A percentile compares a stretch with the other conserved stretches of the same genome.
These are phyloP conservation scores for Theretra japonica DNA, from an alignment of 2,888 invertebrate species.

Conservation along the genomic window DNA sequence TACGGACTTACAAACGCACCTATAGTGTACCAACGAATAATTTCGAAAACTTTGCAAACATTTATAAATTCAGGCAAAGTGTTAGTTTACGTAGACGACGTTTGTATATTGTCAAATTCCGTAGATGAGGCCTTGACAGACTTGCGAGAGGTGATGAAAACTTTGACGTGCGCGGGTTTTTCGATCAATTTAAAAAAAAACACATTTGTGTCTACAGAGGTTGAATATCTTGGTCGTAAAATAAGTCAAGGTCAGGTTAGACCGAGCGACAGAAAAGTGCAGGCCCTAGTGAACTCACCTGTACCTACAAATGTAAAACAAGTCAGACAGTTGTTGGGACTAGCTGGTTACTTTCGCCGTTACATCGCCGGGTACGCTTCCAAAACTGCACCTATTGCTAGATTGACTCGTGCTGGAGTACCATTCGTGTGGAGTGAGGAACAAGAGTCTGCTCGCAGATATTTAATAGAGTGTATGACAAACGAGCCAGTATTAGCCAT, in stretches of 20 bases:
- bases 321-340: slow-evolving; percentile 41
- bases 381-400: slow-evolving; percentile 31
- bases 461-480: slow-evolving; percentile 33
- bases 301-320: slow-evolving; percentile 42
- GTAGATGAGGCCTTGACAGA: not conserved
- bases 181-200: slow-evolving; percentile 41
- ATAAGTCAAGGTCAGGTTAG: slow-evolving; percentile 43
- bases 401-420: slow-evolving; percentile 29
- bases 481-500: slow-evolving; percentile 37
- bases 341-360: slow-evolving; percentile 43
- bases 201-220: slow-evolving; percentile 34
- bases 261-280: slow-evolving; percentile 41
- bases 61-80: slow-evolving; percentile 28
- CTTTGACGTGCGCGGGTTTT: slow-evolving; percentile 38
- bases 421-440: slow-evolving; percentile 32
- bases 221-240: slow-evolving; percentile 43
- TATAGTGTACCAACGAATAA: slow-evolving; percentile 38
- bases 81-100: slow-evolving; percentile 37
- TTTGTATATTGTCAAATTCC: slow-evolving; percentile 8
- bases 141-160: slow-evolving; percentile 8
- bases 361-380: slow-evolving; percentile 36
- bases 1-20: slow-evolving; percentile 33
- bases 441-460: slow-evolving; percentile 27
- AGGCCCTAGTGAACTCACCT: slow-evolving; percentile 40
- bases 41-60: slow-evolving; percentile 30